Percentiles rank a stretch among this genome's conserved stretches.
These are phyloP conservation scores for Drosophila ercepeae DNA, from an alignment of 1,140 invertebrate genomes.

Conservation along the genomic window DNA sequence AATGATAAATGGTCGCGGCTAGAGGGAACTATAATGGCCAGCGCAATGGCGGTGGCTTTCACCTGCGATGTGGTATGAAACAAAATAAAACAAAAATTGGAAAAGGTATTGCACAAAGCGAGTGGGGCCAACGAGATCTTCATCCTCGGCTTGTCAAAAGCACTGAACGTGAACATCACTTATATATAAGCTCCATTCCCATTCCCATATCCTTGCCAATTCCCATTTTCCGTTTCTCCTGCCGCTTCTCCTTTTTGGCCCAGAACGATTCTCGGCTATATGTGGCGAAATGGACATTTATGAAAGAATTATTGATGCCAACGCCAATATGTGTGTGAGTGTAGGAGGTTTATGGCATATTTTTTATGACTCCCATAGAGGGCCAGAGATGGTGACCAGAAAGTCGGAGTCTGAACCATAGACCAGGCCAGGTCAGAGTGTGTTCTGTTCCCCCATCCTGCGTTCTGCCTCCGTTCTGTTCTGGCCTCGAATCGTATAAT, in stretches of 20 bases:
- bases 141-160: slow-evolving; percentile 67
- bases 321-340: slow-evolving; percentile 45
- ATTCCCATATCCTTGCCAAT: slow-evolving; percentile 2
- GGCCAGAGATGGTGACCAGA: slow-evolving; percentile 32
- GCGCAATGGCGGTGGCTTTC: slow-evolving; percentile 62
- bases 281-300: slow-evolving; percentile 83
- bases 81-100: slow-evolving; percentile 44
- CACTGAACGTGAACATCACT: slow-evolving; percentile 74
- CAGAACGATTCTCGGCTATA: slow-evolving; percentile 69
- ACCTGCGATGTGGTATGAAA: slow-evolving; percentile 56
- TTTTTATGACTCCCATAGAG: slow-evolving; percentile 64
- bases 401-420: slow-evolving; percentile 38
- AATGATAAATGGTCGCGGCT: slow-evolving; percentile 74
- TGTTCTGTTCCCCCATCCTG: not conserved
- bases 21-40: slow-evolving; percentile 74
- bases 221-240: not conserved
- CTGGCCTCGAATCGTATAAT: slow-evolving; percentile 59
- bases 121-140: slow-evolving; percentile 35
- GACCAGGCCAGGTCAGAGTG: slow-evolving; percentile 48
- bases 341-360: slow-evolving; percentile 70
- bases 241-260: slow-evolving; percentile 4
- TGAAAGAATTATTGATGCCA: slow-evolving; percentile 83
- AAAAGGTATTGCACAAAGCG: not conserved
- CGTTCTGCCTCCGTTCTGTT: not conserved
- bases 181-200: slow-evolving; percentile 28